These are phyloP conservation scores for Odocoileus hemionus DNA, from an alignment of 2,113 vertebrate genomes.

Conservation along the genomic window DNA sequence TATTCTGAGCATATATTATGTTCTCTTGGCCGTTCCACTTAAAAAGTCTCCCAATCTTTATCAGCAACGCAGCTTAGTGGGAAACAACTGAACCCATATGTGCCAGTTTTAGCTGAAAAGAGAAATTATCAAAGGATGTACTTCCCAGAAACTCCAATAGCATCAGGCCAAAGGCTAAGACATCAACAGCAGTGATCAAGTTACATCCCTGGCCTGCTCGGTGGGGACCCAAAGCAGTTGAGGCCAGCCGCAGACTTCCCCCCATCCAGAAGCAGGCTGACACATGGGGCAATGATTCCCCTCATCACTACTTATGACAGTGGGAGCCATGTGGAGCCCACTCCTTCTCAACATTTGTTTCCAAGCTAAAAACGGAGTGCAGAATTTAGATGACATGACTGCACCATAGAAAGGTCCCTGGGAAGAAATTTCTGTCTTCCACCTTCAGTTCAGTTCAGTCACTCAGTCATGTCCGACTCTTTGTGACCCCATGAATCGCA, in stretches of 20 bases:
- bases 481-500: too few relatives aligned
- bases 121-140: background rate
- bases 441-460: background rate
- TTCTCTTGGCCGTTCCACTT: background rate
- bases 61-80: background rate
- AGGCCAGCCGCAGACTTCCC: background rate
- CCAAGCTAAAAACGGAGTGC: background rate
- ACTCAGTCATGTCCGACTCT: too few relatives aligned
- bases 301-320: background rate
- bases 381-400: background rate
- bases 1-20: background rate
- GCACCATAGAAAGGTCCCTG: background rate
- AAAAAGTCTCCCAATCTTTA: background rate
- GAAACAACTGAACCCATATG: background rate
- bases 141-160: background rate
- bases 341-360: background rate
- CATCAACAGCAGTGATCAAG: background rate
- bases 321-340: background rate
- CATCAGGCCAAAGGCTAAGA: background rate
- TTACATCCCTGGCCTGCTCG: background rate
- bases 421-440: background rate
- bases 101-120: background rate
- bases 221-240: background rate
- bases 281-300: background rate
- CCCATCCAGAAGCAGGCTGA: background rate